phyloP scores from a whole-genome alignment of 1,140 invertebrate genomes.

The Phymorhynchus buccinoides region DNA sequence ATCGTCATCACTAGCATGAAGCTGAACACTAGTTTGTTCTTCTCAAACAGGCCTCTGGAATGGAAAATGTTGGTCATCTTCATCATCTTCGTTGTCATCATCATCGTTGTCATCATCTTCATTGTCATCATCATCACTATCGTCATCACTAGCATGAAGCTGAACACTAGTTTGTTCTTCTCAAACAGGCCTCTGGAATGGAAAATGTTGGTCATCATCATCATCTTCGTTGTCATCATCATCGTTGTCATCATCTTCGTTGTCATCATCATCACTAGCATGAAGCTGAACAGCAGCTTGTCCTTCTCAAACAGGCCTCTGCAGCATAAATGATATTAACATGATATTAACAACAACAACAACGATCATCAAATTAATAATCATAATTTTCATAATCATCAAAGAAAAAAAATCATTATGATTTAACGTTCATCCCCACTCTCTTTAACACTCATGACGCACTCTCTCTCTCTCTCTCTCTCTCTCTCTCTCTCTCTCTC shows the following conservation, averaged over 20 bases:
- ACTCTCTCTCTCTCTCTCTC: too few relatives aligned
- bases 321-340: background rate
- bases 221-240: slow-evolving; percentile 68
- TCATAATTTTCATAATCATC: slow-evolving; percentile 70
- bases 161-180: background rate
- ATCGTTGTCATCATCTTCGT: too few relatives aligned
- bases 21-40: slow-evolving; percentile 74
- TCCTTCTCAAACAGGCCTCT: slow-evolving; percentile 75
- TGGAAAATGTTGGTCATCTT: background rate
- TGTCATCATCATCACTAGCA: slow-evolving; percentile 79
- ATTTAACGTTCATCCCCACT: too few relatives aligned
- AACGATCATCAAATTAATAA: background rate
- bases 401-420: too few relatives aligned
- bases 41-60: slow-evolving; percentile 73
- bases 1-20: slow-evolving; percentile 82
- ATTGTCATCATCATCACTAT: too few relatives aligned
- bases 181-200: background rate
- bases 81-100: background rate
- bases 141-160: too few relatives aligned
- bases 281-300: slow-evolving; percentile 77
- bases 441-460: too few relatives aligned
- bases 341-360: background rate
- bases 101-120: background rate
- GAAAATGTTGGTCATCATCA: too few relatives aligned
- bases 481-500: too few relatives aligned